A percentile compares a stretch with the other conserved stretches of the same genome.
These are phyloP conservation scores for Gambusia holbrooki DNA, from an alignment of 2,113 vertebrate species.

Conservation along the genomic window DNA sequence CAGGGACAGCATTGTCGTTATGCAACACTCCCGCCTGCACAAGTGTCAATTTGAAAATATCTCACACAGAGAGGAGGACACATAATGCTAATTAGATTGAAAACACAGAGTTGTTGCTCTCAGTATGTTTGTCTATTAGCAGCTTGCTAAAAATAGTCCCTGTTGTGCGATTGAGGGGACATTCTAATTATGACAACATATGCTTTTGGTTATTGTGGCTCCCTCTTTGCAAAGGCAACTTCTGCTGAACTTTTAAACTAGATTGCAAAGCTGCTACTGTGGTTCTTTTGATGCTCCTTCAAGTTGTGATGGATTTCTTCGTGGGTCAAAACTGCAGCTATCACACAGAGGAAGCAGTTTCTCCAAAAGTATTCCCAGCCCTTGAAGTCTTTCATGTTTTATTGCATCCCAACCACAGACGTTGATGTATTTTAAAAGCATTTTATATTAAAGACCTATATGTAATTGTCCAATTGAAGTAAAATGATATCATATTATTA, in stretches of 20 bases:
- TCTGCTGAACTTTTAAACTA: constrained; percentile 43
- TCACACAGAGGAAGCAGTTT: neutral
- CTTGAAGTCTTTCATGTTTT: neutral
- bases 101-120: constrained; percentile 40
- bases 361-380: neutral
- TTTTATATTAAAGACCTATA: neutral
- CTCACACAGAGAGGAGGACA: constrained; percentile 38
- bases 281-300: constrained; percentile 23
- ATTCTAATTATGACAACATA: constrained; percentile 43
- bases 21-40: constrained; percentile 48
- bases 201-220: constrained; percentile 43
- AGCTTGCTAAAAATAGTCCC: constrained; percentile 42
- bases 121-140: constrained; percentile 29
- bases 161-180: constrained; percentile 15
- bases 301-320: constrained; percentile 27
- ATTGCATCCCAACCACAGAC: neutral
- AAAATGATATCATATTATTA: too few species aligned
- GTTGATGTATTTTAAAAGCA: neutral
- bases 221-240: constrained; percentile 40
- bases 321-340: constrained; percentile 24
- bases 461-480: too few species aligned
- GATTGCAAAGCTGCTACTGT: constrained; percentile 3
- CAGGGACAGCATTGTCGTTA: constrained; percentile 36
- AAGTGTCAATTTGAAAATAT: constrained; percentile 58
- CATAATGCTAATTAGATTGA: constrained; percentile 54